Evolutionary conservation across 2,113 vertebrate genomes (phyloP).

Genomic region (Epinephelus moara): DNA sequence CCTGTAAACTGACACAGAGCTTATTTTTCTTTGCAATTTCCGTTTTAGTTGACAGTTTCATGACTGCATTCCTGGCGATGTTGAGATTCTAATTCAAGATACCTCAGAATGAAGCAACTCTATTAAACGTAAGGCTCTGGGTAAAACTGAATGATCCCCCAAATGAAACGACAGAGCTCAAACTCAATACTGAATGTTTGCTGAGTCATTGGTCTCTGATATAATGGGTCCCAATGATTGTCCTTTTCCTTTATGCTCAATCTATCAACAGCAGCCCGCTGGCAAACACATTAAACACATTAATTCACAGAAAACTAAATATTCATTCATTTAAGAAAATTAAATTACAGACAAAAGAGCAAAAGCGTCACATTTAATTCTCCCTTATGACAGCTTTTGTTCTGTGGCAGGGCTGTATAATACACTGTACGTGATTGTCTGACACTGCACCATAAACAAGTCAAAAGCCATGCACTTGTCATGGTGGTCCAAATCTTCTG

Average conservation of each 20-base stretch:
- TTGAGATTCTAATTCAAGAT: conserved; percentile 35
- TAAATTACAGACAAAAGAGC: conserved; percentile 45
- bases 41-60: conserved; percentile 1
- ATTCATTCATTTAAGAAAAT: conserved; percentile 53
- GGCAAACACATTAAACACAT: conserved; percentile 56
- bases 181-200: conserved; percentile 46
- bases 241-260: conserved; percentile 48
- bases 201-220: conserved; percentile 59
- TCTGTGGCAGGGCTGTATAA: conserved; percentile 28
- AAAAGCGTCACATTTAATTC: conserved; percentile 31
- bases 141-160: conserved; percentile 27
- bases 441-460: conserved; percentile 54
- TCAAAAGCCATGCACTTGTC: conserved; percentile 6
- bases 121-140: conserved; percentile 28
- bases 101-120: conserved; percentile 21
- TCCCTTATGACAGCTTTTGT: conserved; percentile 34
- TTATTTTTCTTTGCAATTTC: conserved; percentile 12
- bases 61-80: background rate
- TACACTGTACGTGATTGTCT: conserved; percentile 62
- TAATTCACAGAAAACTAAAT: conserved; percentile 50
- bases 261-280: conserved; percentile 35
- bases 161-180: conserved; percentile 43
- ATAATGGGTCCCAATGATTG: conserved; percentile 62
- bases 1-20: background rate
- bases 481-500: background rate